phyloP scores from a whole-genome alignment of 37 sponge, comb jelly and placozoan species.

The Chondrilla cf. caribensis region DNA sequence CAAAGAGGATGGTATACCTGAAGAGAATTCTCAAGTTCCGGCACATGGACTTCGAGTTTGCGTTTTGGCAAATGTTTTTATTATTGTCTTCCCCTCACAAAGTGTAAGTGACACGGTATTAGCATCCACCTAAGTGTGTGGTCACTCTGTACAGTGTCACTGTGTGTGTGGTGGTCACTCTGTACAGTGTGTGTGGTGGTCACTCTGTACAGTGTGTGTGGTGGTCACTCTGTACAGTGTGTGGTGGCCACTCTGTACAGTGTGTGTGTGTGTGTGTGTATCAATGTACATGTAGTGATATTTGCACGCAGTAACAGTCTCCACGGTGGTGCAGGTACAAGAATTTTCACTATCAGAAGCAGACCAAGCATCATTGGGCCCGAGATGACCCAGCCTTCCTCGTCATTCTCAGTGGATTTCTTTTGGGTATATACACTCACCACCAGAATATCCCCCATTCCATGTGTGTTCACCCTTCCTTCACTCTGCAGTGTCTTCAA shows the following conservation, averaged over 20 bases:
- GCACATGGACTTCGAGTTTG: conserved; percentile 51
- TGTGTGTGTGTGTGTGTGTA: too few species aligned
- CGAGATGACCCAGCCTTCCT: conserved; percentile 97
- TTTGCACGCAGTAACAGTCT: too few species aligned
- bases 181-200: too few species aligned
- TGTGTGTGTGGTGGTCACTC: too few species aligned
- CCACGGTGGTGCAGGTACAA: conserved; percentile 72
- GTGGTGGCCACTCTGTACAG: too few species aligned
- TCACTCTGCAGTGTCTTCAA: conserved; percentile 43
- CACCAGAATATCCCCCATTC: too few species aligned
- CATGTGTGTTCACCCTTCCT: neutral
- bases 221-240: too few species aligned
- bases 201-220: too few species aligned
- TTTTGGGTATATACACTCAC: conserved; percentile 34
- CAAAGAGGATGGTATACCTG: conserved; percentile 10
- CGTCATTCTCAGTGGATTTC: conserved; percentile 65
- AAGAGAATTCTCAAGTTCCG: neutral
- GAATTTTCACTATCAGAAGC: conserved; percentile 71
- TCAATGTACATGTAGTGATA: too few species aligned
- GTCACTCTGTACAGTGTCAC: too few species aligned
- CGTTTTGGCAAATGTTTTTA: conserved; percentile 88
- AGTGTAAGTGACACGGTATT: conserved; percentile 55
- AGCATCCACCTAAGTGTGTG: too few species aligned
- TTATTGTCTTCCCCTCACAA: conserved; percentile 71
- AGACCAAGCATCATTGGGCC: conserved; percentile 91